Conservation (phyloP, 1,140 invertebrate genomes). For the Caenorhabditis brenneri region DNA sequence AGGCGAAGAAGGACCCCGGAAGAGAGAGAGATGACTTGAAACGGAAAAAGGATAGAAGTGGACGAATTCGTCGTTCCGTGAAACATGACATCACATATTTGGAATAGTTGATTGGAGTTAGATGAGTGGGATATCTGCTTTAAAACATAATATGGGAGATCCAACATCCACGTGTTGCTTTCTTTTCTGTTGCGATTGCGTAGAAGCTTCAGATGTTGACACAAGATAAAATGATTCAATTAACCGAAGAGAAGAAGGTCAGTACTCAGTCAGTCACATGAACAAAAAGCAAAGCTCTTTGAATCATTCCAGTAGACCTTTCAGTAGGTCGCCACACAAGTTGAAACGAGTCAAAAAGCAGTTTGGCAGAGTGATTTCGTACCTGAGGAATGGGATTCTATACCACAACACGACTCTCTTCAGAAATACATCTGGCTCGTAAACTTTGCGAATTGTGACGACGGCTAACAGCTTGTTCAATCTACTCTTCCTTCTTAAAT, state of each 20-base stretch:
- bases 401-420: not conserved
- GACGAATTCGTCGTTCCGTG: slow-evolving; percentile 27
- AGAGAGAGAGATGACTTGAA: slow-evolving; percentile 23
- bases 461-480: slow-evolving; percentile 15
- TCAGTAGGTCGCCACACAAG: not conserved
- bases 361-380: not conserved
- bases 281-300: not conserved
- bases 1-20: slow-evolving; percentile 4
- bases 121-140: not conserved
- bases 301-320: no score
- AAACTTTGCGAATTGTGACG: not conserved
- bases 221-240: slow-evolving; percentile 40
- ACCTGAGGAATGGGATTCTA: slow-evolving; percentile 36
- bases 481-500: not conserved
- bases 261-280: not conserved
- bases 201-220: slow-evolving; percentile 21
- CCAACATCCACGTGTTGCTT: not conserved
- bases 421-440: slow-evolving; percentile 26
- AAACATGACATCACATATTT: slow-evolving; percentile 33
- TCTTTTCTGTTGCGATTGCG: not conserved
- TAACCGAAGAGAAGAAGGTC: not conserved
- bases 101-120: not conserved
- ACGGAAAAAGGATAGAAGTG: not conserved
- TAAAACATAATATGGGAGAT: not conserved
- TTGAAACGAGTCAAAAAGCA: not conserved